Conservation (phyloP, 2,113 vertebrate species). For the Natator depressus region DNA sequence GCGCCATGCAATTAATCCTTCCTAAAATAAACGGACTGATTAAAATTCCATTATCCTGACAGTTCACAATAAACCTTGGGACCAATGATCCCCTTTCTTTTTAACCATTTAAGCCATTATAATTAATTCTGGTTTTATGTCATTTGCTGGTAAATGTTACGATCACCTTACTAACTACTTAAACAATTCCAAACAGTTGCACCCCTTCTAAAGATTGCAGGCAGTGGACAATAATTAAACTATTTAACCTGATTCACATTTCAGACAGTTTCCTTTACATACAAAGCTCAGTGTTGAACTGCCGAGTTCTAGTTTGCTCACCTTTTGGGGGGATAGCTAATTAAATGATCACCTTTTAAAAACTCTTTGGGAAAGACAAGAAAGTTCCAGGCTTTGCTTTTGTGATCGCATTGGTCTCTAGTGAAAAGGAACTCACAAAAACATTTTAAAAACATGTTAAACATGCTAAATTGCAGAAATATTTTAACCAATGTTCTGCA, state of each 20-base stretch:
- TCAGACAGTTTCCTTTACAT: conserved; percentile 60
- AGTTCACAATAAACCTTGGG: conserved; percentile 77
- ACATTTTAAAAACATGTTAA: background rate
- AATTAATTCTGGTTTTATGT: conserved; percentile 84
- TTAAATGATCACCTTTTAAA: conserved; percentile 7
- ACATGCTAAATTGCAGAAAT: background rate
- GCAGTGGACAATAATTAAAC: conserved; percentile 57
- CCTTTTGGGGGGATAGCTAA: background rate
- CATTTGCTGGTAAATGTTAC: conserved; percentile 83
- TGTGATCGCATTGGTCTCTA: background rate
- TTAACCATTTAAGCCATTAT: conserved; percentile 72
- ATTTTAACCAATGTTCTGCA: conserved; percentile 23
- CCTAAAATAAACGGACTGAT: conserved; percentile 77
- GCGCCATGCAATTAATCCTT: conserved; percentile 79
- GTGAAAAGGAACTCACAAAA: background rate
- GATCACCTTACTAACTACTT: conserved; percentile 78
- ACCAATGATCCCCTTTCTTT: conserved; percentile 68
- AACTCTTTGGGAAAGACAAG: background rate
- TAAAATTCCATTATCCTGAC: conserved; percentile 82
- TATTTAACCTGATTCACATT: conserved; percentile 73
- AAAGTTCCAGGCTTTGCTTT: conserved; percentile 3
- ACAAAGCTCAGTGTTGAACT: conserved; percentile 57
- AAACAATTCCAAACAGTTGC: conserved; percentile 75
- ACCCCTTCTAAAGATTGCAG: conserved; percentile 49
- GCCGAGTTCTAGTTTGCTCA: conserved; percentile 12